Evolutionary conservation across 1,140 invertebrate species (phyloP), one percentile per base, ranked within the genome.

Genomic region (Heliconius congener): DNA sequence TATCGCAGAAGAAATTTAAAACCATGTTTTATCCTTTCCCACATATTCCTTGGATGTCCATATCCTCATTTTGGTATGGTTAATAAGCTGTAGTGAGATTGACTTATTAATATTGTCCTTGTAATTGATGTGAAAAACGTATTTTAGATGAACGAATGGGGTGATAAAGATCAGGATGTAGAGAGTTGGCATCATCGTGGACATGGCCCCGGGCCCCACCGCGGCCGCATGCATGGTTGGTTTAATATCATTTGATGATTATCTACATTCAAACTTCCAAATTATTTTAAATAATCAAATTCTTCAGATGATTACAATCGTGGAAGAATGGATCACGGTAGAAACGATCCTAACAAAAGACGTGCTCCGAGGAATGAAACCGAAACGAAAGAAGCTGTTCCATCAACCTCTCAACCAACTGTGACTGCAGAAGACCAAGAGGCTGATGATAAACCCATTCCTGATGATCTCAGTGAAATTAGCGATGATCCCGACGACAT

Each of bases 401-500:
- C 85, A 16, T 77, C 88, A 8, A 72, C 86, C 2, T 78, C 82
- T 19, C 88, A 86, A 55, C 57, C 84, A 66, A 71, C 81, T 8
- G 50, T 77, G 52, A 71, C 50, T 4, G 95, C 89, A 19, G 86
- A 93, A 18, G 90, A 91, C 50, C 83, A 88, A 0, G 96, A 97
- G 84, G 83, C 92, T 0, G 95, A 96, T 0, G 95, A 96, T 42
- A 95, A 95, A 75, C 95, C 95, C 0, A 95, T 96, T 77, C 95
- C 96, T 78, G 97, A 97, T 84, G 97, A 97, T 85, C 95, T 98
- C 5, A 98, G 97, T 92, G 97, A 98, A 91, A 98, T 98, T 52
- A 98, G 97, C 87, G 97, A 98, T 87, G 97, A 98, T 93, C 97
- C 97, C 73, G 97, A 98, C 92, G 97, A 98, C 82, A 98, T 98